Evolutionary conservation across 2,113 vertebrate species (phyloP).

Genomic region (Anthoscopus minutus): DNA sequence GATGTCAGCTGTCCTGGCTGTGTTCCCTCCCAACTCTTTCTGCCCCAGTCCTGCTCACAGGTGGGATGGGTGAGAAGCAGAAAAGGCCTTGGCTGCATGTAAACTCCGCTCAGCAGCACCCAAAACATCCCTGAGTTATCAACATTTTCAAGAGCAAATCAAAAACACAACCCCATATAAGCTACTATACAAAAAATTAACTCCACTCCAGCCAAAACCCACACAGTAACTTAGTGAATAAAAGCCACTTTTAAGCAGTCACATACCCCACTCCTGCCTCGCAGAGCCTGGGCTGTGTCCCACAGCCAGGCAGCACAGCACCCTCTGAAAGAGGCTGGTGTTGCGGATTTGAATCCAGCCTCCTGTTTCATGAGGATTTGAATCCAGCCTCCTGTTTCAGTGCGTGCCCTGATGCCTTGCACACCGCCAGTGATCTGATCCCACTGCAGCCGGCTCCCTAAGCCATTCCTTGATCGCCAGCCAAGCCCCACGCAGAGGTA

Average conservation of each 20-base stretch:
- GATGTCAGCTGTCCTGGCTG: not conserved
- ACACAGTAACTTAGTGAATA: rapidly evolving
- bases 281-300: not conserved
- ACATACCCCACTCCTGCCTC: not conserved
- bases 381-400: not conserved
- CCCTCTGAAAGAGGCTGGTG: not conserved
- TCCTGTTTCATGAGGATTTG: not conserved
- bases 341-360: not conserved
- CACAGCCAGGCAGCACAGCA: not conserved
- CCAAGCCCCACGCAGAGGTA: not conserved
- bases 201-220: not conserved
- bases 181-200: not conserved
- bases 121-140: not conserved
- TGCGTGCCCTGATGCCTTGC: not conserved
- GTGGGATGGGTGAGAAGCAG: not conserved
- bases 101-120: not conserved
- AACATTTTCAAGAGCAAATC: not conserved
- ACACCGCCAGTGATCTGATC: not conserved
- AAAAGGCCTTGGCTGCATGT: not conserved
- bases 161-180: not conserved
- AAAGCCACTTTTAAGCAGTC: not conserved
- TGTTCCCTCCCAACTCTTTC: not conserved
- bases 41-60: not conserved
- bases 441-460: not conserved
- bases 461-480: not conserved